These are phyloP conservation scores for Pristionchus arcanus DNA, from an alignment of 2,888 invertebrate species.

Conservation along the genomic window DNA sequence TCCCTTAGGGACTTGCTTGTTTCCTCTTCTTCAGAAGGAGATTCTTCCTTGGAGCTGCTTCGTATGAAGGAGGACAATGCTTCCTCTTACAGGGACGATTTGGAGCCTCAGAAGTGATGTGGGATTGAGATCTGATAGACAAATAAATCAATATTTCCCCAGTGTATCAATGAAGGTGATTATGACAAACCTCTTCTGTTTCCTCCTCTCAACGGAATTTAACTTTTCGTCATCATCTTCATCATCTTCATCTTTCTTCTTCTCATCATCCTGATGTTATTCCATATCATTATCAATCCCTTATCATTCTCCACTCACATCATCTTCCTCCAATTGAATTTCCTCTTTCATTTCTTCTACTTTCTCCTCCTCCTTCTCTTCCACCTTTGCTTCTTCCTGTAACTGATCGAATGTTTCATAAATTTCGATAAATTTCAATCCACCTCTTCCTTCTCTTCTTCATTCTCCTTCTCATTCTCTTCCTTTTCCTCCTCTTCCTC, in stretches of 20 bases:
- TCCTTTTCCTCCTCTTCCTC: constrained; percentile 32
- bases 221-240: constrained; percentile 41
- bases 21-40: constrained; percentile 54
- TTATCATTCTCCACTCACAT: background rate
- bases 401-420: background rate
- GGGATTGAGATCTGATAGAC: constrained; percentile 39
- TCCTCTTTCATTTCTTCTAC: background rate
- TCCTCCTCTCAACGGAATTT: constrained; percentile 48
- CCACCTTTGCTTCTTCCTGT: constrained; percentile 18
- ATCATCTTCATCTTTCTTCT: constrained; percentile 32
- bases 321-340: background rate
- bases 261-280: background rate
- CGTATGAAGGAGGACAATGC: constrained; percentile 52
- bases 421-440: background rate
- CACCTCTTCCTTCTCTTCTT: constrained; percentile 38
- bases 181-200: background rate
- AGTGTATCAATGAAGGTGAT: too few relatives aligned
- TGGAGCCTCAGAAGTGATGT: constrained; percentile 43
- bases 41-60: constrained; percentile 53
- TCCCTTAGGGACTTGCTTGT: constrained; percentile 50
- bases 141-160: background rate
- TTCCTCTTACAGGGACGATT: constrained; percentile 54
- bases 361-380: constrained; percentile 39
- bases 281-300: background rate
- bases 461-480: constrained; percentile 51